phyloP scores from a whole-genome alignment of 37 sponge, comb jelly and placozoan species.

The Chondrilla cf. caribensis region DNA sequence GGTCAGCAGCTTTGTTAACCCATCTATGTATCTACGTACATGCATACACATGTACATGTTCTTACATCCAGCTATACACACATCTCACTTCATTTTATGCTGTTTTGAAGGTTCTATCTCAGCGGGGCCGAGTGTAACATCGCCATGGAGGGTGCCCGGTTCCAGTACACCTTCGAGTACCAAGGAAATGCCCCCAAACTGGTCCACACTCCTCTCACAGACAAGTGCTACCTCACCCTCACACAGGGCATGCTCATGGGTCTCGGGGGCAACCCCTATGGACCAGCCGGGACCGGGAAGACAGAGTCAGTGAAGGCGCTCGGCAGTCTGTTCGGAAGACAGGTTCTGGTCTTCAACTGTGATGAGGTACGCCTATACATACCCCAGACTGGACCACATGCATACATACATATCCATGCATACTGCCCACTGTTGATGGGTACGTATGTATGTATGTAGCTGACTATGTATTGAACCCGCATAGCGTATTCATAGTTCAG shows the following conservation, averaged over 20 bases:
- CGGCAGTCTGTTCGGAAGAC: conserved; percentile 92
- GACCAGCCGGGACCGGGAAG: conserved; percentile 99
- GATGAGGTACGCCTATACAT: conserved; percentile 92
- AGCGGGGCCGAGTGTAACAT: conserved; percentile 15
- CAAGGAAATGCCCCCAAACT: conserved; percentile 97
- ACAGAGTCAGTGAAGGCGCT: conserved; percentile 99
- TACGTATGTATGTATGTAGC: too few relatives aligned
- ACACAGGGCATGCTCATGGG: conserved; percentile 93
- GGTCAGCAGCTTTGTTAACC: conserved; percentile 20
- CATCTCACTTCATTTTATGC: too few relatives aligned
- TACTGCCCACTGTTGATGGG: too few relatives aligned
- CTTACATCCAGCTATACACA: too few relatives aligned
- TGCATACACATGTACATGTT: too few relatives aligned
- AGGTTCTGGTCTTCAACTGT: conserved; percentile 99
- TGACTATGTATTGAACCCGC: too few relatives aligned
- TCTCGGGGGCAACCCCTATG: conserved; percentile 99
- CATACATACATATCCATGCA: too few relatives aligned
- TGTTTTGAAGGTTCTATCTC: neutral
- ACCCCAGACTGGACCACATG: too few relatives aligned
- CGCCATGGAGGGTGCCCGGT: conserved; percentile 93
- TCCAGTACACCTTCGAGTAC: conserved; percentile 96
- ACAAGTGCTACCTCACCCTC: conserved; percentile 98
- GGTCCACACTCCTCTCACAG: conserved; percentile 98
- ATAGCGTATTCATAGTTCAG: too few relatives aligned
- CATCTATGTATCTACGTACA: neutral